Conservation (phyloP, 2,888 invertebrate species). For the Watsonalla cultraria region DNA sequence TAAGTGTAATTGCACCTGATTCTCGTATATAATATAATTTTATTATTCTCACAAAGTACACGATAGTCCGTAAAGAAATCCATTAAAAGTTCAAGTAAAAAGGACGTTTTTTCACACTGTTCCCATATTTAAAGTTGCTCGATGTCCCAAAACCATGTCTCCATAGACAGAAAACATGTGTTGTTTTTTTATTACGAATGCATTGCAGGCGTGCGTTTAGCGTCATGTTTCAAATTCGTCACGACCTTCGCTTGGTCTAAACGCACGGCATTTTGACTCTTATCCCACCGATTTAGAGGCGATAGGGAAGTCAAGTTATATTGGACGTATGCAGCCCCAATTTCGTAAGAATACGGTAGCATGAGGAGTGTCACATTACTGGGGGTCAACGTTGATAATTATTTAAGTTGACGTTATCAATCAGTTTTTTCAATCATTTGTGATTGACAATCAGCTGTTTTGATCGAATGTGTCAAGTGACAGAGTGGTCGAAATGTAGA, state of each 20-base stretch:
- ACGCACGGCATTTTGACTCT: conserved; percentile 19
- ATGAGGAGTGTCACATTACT: conserved; percentile 49
- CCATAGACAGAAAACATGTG: conserved; percentile 33
- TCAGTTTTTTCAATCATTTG: neutral
- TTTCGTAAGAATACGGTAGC: conserved; percentile 55
- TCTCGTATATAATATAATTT: too few species aligned
- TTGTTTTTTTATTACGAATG: conserved; percentile 44
- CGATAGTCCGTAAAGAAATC: too few species aligned
- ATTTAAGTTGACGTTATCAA: neutral
- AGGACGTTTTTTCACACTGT: conserved; percentile 21
- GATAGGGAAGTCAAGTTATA: neutral
- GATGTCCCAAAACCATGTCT: neutral
- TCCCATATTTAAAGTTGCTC: conserved; percentile 17
- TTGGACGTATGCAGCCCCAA: conserved; percentile 30
- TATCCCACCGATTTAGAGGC: conserved; percentile 20
- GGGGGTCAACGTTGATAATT: conserved; percentile 31
- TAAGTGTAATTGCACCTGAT: too few species aligned
- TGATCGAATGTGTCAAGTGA: too few species aligned
- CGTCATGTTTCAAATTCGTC: conserved; percentile 59
- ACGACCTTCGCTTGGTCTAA: conserved; percentile 33
- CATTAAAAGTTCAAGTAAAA: neutral
- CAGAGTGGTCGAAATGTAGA: too few species aligned
- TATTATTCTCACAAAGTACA: too few species aligned
- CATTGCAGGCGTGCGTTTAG: conserved; percentile 48
- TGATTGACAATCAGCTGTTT: too few species aligned